These are phyloP conservation scores for Antedon mediterranea DNA, from an alignment of 53 echinoderm and acorn worm genomes.

Conservation along the genomic window DNA sequence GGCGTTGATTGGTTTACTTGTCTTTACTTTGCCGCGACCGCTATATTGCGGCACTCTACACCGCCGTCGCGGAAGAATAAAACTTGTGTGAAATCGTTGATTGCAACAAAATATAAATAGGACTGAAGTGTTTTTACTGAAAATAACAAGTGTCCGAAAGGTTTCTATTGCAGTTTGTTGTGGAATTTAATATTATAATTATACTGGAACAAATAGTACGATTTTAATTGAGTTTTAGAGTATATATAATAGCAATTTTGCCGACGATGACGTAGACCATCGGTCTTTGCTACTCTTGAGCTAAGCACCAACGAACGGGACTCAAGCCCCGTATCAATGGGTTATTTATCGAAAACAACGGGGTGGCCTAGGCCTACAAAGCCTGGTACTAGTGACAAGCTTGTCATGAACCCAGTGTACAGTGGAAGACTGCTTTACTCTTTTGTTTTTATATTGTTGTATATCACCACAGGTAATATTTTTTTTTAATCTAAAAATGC, in stretches of 20 bases:
- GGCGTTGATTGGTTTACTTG: no score
- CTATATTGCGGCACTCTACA: no score
- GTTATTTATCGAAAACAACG: neutral
- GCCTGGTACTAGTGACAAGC: no score
- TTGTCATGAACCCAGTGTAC: neutral
- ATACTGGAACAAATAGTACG: neutral
- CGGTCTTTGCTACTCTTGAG: neutral
- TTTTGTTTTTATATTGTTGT: neutral
- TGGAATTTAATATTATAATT: neutral
- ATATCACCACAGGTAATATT: neutral
- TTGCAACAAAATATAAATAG: no score
- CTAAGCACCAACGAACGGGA: neutral
- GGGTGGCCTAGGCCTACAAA: neutral
- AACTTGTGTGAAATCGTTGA: no score
- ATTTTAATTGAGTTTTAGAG: neutral
- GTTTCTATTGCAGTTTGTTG: neutral
- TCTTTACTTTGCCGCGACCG: no score
- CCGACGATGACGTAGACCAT: neutral
- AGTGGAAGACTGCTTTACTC: neutral
- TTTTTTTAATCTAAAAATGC: no score
- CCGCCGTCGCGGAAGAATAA: no score
- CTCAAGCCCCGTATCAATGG: neutral
- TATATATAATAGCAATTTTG: neutral
- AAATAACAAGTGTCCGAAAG: no score
- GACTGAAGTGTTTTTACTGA: no score